Evolutionary conservation across 2,888 invertebrate species (phyloP), one percentile per base, ranked within the genome.

Genomic region (Xanthorhoe spadicearia): DNA sequence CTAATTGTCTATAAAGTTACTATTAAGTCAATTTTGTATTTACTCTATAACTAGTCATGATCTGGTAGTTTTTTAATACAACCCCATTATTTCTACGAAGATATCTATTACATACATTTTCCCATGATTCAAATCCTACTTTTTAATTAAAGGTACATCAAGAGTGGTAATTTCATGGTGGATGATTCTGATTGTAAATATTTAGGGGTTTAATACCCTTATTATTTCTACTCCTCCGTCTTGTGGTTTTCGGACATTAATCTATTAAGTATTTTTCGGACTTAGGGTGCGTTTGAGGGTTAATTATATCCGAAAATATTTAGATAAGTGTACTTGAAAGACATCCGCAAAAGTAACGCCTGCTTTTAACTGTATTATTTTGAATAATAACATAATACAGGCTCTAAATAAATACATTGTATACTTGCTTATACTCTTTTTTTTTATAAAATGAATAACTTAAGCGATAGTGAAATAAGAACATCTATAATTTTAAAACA

Each of bases 111-210:
- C 18, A 48, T 63, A 53, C 51, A 15, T 56, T 66, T 79, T 81
- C 82, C 78, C 82, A 80, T 75, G 78, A 62, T 55, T 54, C 56
- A 60, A 71, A 64, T 69, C 73, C 64, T 77, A 73, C 64, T 60
- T 68, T 70, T 64, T 68, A 74, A 75, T 75, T 76, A 70, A 66
- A 74, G n/a, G 64, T 63, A 58, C 49, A 52, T 52, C 52, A 59
- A 66, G 52, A 61, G 59, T 54, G 53, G 65, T 75, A 77, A 77
- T 77, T 79, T 83, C 77, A 78, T 75, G 82, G 74, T 59, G 18
- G 48, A 72, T 63, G 70, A 70, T 69, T 81, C 66, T 69, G 61
- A 73, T 71, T 48, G 69, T 74, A 68, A 74, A 74, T 69, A 71
- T 59, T 71, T 69, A 67, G 70, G 70, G 72, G 17, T 62, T 61